A percentile compares a stretch with the other conserved stretches of the same genome.
Evolutionary conservation across 2,113 vertebrate species (phyloP).

Genomic region (Galbula dea): DNA sequence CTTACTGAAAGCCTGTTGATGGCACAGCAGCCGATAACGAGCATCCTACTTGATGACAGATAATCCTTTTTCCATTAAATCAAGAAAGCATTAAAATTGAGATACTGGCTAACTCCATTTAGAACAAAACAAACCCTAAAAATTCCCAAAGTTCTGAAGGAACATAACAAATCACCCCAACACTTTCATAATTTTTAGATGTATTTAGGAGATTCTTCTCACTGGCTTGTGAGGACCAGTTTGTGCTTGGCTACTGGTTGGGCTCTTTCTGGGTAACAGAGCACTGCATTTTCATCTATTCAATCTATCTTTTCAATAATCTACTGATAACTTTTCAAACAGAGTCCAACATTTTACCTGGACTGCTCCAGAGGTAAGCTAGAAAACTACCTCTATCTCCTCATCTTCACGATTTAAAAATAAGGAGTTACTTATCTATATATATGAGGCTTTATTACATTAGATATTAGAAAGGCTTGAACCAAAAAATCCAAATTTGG

Average conservation of each 20-base stretch:
- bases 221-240: neutral
- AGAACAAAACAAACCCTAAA: neutral
- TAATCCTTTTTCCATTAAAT: conserved; percentile 65
- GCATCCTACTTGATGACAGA: conserved; percentile 50
- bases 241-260: neutral
- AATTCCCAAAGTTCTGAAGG: neutral
- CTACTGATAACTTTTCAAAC: neutral
- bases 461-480: conserved; percentile 32
- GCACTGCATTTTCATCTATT: neutral
- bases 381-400: neutral
- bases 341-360: neutral
- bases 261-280: neutral
- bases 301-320: neutral
- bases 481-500: conserved; percentile 58
- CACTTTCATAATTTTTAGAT: neutral
- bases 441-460: neutral
- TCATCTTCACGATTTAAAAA: neutral
- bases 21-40: conserved; percentile 20
- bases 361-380: neutral
- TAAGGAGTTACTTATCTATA: neutral
- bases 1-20: conserved; percentile 39
- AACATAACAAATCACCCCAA: neutral
- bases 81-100: conserved; percentile 49
- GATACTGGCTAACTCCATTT: neutral
- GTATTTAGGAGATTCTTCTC: neutral